phyloP scores from a whole-genome alignment of 1,140 invertebrate genomes.

The Drosophila kanapiae region DNA sequence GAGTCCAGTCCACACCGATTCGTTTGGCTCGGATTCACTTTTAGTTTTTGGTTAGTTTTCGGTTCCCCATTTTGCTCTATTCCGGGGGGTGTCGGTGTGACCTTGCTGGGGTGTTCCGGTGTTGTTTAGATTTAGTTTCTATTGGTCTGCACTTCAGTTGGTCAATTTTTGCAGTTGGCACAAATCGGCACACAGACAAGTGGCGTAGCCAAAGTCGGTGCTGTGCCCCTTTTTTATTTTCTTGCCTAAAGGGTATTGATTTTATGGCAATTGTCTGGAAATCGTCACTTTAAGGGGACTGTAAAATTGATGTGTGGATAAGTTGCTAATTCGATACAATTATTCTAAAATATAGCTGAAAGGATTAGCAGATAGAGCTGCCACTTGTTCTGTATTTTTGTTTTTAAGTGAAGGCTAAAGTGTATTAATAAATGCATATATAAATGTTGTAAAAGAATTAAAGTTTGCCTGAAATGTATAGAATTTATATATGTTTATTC shows the following conservation, averaged over 20 bases:
- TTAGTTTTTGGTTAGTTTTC: constrained; percentile 82
- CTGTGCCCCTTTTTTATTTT: constrained; percentile 33
- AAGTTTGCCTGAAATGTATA: no score
- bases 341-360: no score
- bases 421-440: no score
- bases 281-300: constrained; percentile 3
- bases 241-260: constrained; percentile 30
- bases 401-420: no score
- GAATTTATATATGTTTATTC: no score
- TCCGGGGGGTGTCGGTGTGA: constrained; percentile 45
- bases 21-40: constrained; percentile 63
- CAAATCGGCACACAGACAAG: constrained; percentile 47
- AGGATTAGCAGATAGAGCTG: no score
- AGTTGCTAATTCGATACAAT: not conserved
- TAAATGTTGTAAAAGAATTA: no score
- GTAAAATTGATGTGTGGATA: not conserved
- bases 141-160: constrained; percentile 60
- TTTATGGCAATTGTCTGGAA: constrained; percentile 4
- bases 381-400: no score
- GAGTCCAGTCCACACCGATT: constrained; percentile 19
- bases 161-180: constrained; percentile 71
- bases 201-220: constrained; percentile 22
- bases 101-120: constrained; percentile 53
- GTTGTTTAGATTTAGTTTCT: constrained; percentile 76
- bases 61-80: constrained; percentile 62